A percentile compares a stretch with the other conserved stretches of the same genome.
Conservation (phyloP, 2,888 invertebrate species). For the Rhimphoctona megacephalus region DNA sequence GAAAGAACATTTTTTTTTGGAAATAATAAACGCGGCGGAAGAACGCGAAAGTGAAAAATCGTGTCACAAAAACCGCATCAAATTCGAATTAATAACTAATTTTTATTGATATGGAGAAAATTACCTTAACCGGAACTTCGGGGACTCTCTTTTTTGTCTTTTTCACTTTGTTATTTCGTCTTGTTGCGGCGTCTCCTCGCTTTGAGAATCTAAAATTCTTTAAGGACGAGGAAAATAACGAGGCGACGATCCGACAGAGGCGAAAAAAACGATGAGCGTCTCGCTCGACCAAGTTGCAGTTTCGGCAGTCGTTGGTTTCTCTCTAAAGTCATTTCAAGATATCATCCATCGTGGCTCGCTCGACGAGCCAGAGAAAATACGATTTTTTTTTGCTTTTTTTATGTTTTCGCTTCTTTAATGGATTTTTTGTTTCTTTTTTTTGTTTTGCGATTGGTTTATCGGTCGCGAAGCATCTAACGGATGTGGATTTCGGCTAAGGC, state of each 20-base stretch:
- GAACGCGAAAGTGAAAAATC: not conserved
- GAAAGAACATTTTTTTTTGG: not conserved
- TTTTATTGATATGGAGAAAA: conserved; percentile 80
- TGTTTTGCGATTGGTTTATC: conserved; percentile 69
- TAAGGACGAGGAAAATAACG: not conserved
- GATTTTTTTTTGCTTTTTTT: conserved; percentile 66
- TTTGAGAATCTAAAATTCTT: conserved; percentile 9
- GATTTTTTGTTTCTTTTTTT: conserved; percentile 1
- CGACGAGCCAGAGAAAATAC: conserved; percentile 3
- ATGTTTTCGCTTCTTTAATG: no score
- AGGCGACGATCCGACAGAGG: conserved; percentile 34
- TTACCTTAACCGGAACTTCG: conserved; percentile 82
- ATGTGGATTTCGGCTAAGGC: conserved; percentile 74
- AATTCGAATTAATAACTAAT: conserved; percentile 73
- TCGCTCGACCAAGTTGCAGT: not conserved
- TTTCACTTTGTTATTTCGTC: conserved; percentile 44
- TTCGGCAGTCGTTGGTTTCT: conserved; percentile 16
- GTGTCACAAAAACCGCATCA: not conserved
- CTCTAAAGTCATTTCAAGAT: conserved; percentile 57
- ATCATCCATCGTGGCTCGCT: conserved; percentile 56
- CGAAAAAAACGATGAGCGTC: not conserved
- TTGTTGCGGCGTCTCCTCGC: conserved; percentile 31
- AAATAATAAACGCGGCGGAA: not conserved
- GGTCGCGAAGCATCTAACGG: conserved; percentile 77
- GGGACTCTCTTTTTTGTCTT: conserved; percentile 67